Evolutionary conservation across 1,140 invertebrate genomes (phyloP).

Genomic region (Samia ricini): DNA sequence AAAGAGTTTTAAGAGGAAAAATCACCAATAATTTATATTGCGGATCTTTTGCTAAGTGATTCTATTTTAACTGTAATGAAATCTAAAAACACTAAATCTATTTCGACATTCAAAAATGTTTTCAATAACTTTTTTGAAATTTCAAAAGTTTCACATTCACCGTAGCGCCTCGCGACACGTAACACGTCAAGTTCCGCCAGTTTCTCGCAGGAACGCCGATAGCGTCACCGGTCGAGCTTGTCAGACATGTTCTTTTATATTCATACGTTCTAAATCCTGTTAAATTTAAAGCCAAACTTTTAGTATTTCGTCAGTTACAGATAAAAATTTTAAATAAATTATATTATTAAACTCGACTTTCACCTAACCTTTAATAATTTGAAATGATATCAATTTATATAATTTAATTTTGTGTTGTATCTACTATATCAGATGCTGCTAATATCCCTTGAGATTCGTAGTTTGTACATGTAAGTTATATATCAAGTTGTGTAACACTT

Average conservation of each 20-base stretch:
- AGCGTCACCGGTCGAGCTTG: conserved; percentile 11
- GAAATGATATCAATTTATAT: background rate
- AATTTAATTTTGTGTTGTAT: background rate
- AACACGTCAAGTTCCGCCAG: background rate
- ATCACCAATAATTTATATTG: too few species aligned
- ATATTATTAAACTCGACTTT: too few species aligned
- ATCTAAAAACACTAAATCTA: too few species aligned
- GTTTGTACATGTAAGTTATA: background rate
- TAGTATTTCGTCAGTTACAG: background rate
- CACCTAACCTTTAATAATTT: too few species aligned
- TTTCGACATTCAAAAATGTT: too few species aligned
- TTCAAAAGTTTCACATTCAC: background rate
- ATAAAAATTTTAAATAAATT: too few species aligned
- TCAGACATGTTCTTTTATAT: background rate
- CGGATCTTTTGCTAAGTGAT: too few species aligned
- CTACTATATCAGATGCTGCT: background rate
- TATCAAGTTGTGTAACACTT: background rate
- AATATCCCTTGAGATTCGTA: background rate
- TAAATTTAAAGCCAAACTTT: too few species aligned
- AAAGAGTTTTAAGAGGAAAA: too few species aligned
- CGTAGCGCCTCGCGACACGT: background rate
- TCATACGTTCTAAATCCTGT: too few species aligned
- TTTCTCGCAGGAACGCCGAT: conserved; percentile 13
- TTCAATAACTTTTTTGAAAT: too few species aligned
- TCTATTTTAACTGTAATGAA: too few species aligned